A percentile compares a stretch with the other conserved stretches of the same genome.
Evolutionary conservation across 2,888 invertebrate genomes (phyloP).

Genomic region (Laothoe populi): DNA sequence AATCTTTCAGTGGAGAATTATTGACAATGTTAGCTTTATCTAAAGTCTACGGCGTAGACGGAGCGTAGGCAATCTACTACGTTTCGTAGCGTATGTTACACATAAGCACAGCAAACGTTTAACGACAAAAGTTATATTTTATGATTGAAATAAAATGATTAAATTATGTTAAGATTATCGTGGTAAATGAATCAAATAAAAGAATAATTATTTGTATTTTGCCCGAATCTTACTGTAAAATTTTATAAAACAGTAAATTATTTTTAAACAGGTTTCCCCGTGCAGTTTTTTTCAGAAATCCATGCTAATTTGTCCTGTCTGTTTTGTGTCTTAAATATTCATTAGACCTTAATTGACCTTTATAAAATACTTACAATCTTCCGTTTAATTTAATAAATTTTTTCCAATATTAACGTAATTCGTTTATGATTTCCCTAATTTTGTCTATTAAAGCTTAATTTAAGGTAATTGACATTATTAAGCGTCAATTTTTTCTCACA

Average conservation of each 20-base stretch:
- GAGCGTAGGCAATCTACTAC: conserved; percentile 1
- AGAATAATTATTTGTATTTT: background rate
- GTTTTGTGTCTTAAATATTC: background rate
- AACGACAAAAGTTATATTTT: background rate
- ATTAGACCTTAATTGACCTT: background rate
- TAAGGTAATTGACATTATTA: conserved; percentile 4
- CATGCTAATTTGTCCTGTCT: too few relatives aligned
- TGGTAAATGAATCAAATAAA: background rate
- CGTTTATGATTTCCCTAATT: background rate
- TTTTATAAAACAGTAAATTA: too few relatives aligned
- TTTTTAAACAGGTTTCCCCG: too few relatives aligned
- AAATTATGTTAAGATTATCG: background rate
- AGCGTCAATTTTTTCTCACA: background rate
- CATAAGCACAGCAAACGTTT: background rate
- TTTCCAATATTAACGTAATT: background rate
- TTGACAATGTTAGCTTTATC: background rate
- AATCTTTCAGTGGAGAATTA: too few relatives aligned
- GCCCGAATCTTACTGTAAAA: background rate
- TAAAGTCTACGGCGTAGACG: background rate
- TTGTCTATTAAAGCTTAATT: background rate
- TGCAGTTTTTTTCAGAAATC: too few relatives aligned
- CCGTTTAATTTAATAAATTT: background rate
- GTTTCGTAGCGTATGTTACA: conserved; percentile 1
- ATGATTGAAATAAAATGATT: too few relatives aligned
- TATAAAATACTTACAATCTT: background rate